Evolutionary conservation across 2,797 vertebrate genomes (phyloP), one percentile per base, ranked within the genome.

Genomic region (Ceyx erithaca): DNA sequence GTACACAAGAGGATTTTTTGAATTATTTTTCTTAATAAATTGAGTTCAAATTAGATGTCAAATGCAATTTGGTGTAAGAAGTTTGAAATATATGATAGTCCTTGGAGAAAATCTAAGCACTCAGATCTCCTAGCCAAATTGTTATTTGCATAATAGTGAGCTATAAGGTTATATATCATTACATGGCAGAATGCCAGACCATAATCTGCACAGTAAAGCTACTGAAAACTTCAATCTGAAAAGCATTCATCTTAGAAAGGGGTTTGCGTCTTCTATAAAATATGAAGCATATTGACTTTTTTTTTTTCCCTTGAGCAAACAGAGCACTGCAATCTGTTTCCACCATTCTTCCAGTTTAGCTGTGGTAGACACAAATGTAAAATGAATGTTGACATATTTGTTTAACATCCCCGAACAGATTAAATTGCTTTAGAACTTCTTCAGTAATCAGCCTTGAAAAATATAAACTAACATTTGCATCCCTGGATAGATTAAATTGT

Each of bases 111-210:
- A 90, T 95, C 89, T 95, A 91, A 95, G 91, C 82, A 85, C 57
- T 96, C 55, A 48, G 85, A 76, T 94, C 90, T 97, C 67, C 81
- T 93, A 96, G 94, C 89, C 93, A 97, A 97, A 97, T 94, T 91
- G 87, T 35, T 96, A 96, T 97, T 97, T 98, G 94, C 95, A 96
- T 97, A 97, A 96, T 96, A 95, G 95, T 95, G 78, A 97, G 89
- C 75, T 96, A 40, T 94, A 96, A 97, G 82, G 87, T 95, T 96
- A 96, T 96, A 96, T 96, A 97, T 97, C 92, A 97, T 75, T 90
- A 86, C 75, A 40, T 96, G 96, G 96, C 96, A 95, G 90, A 89
- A 72, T 4, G 87, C 96, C 96, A 98, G 91, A 77, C 81, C 82
- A 95, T 97, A 96, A 97, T 97, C 90, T 96, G 62, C 85, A 89